Conservation (phyloP, 2,888 invertebrate species). For the Congeria kusceri region DNA sequence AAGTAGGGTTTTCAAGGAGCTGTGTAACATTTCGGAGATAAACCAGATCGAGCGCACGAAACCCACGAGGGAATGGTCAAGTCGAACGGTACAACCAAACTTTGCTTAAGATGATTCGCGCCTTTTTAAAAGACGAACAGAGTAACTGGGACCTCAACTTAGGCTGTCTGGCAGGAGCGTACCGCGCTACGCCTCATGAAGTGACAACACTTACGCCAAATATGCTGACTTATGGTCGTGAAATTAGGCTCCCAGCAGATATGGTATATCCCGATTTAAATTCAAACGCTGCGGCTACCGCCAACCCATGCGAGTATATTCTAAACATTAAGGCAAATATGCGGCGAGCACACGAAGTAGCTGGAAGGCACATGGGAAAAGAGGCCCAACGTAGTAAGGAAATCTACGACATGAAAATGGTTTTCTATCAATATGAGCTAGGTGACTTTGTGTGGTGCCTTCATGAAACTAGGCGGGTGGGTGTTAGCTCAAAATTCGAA, state of each 20-base stretch:
- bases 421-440: too few relatives aligned
- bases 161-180: conserved; percentile 50
- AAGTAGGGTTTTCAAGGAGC: conserved; percentile 18
- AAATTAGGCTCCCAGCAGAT: conserved; percentile 49
- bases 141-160: conserved; percentile 31
- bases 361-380: conserved; percentile 5
- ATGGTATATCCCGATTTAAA: conserved; percentile 7
- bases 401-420: conserved; percentile 15
- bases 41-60: conserved; percentile 38
- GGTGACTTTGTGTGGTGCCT: too few relatives aligned
- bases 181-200: conserved; percentile 43
- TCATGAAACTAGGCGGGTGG: neutral
- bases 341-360: conserved; percentile 13
- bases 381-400: conserved; percentile 29
- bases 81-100: conserved; percentile 45
- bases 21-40: conserved; percentile 27
- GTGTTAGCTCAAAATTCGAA: conserved; percentile 7
- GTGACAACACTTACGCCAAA: conserved; percentile 42
- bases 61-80: conserved; percentile 49
- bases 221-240: conserved; percentile 52
- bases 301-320: neutral
- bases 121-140: conserved; percentile 38
- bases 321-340: conserved; percentile 2
- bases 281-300: neutral
- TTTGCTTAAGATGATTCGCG: conserved; percentile 41